Evolutionary conservation across 2,888 invertebrate species (phyloP).

Genomic region (Perithous albicinctus): DNA sequence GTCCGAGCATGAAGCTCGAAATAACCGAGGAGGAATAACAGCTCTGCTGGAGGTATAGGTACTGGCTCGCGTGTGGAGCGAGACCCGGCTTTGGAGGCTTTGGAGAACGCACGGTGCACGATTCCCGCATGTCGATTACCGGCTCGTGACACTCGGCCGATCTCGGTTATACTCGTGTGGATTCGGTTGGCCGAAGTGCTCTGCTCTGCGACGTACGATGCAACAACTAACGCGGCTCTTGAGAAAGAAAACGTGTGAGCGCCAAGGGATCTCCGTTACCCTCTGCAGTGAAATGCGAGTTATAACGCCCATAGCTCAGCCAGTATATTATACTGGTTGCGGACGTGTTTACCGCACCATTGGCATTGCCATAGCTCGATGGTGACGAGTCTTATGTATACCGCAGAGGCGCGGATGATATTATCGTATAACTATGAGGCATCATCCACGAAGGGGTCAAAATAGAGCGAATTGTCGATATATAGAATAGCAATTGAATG

Average conservation of each 20-base stretch:
- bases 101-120: constrained; percentile 41
- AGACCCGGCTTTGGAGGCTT: constrained; percentile 57
- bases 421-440: no score
- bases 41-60: constrained; percentile 29
- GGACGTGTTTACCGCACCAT: no score
- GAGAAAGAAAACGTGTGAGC: no score
- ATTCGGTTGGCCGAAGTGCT: constrained; percentile 53
- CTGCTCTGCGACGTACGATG: neutral
- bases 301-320: no score
- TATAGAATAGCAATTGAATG: no score
- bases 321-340: no score
- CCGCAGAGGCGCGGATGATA: no score
- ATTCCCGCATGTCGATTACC: constrained; percentile 70
- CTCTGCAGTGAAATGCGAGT: constrained; percentile 38
- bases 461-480: no score
- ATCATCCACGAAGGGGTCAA: no score
- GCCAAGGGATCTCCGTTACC: constrained; percentile 52
- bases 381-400: no score
- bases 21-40: constrained; percentile 48
- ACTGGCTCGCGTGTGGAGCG: constrained; percentile 57
- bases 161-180: constrained; percentile 71
- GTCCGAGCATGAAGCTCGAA: constrained; percentile 39
- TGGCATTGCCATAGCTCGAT: no score
- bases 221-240: neutral
- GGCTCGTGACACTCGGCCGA: constrained; percentile 71